A percentile compares a stretch with the other conserved stretches of the same genome.
phyloP scores from a whole-genome alignment of 2,113 vertebrate species.

The Thamnaconus septentrionalis region DNA sequence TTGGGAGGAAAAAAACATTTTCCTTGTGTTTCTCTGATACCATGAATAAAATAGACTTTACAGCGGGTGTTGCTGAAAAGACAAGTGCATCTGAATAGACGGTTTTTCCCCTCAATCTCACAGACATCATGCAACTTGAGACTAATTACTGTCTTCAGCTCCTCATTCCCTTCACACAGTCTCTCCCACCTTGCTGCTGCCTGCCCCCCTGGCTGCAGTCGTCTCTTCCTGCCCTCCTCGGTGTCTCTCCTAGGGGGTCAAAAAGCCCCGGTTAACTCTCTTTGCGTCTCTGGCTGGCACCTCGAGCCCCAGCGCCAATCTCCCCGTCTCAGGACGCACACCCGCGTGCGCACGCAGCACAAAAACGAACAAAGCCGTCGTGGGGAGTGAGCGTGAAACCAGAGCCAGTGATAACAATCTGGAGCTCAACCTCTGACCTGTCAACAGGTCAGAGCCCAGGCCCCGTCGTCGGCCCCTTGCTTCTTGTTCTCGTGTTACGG shows the following conservation, averaged over 20 bases:
- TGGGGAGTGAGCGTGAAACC: conserved; percentile 76
- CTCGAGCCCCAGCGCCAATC: conserved; percentile 60
- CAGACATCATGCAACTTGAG: conserved; percentile 38
- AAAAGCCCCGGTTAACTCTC: conserved; percentile 60
- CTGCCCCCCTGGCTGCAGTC: conserved; percentile 34
- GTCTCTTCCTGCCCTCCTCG: conserved; percentile 48
- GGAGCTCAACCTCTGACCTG: conserved; percentile 79
- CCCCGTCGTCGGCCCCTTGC: conserved; percentile 63
- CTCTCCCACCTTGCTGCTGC: conserved; percentile 59
- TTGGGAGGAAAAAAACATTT: no score
- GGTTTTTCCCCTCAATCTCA: conserved; percentile 1
- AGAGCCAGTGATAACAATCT: conserved; percentile 80
- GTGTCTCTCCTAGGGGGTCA: conserved; percentile 54
- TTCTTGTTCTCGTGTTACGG: conserved; percentile 70
- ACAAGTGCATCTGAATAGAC: conserved; percentile 30
- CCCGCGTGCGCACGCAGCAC: conserved; percentile 24
- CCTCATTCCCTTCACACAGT: conserved; percentile 39
- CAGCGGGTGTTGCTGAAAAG: conserved; percentile 21
- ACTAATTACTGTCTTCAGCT: conserved; percentile 54
- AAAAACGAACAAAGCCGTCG: conserved; percentile 60
- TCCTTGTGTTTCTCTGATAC: not conserved
- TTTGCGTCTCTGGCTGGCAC: conserved; percentile 50
- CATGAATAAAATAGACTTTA: not conserved
- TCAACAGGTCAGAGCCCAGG: conserved; percentile 71
- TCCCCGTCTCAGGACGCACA: conserved; percentile 51